phyloP scores from a whole-genome alignment of 2,113 vertebrate species.

The Progne subis region DNA sequence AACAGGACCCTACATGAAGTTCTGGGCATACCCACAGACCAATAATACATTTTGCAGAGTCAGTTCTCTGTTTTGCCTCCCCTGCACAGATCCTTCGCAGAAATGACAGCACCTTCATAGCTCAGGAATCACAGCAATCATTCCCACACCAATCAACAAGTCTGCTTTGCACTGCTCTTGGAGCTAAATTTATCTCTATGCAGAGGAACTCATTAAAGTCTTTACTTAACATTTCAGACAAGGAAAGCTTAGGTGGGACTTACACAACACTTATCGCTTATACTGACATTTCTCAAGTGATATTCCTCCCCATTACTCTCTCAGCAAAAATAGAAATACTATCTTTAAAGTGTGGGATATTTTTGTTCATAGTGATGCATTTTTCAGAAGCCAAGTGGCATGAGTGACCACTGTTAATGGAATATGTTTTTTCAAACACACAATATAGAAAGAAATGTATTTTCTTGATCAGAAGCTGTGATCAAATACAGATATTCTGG shows the following conservation, averaged over 20 bases:
- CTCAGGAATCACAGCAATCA: not conserved
- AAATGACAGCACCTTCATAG: not conserved
- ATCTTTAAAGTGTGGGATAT: not conserved
- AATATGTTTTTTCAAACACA: not conserved
- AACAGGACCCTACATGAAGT: not conserved
- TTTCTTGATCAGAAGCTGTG: not conserved
- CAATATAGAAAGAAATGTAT: not conserved
- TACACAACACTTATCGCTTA: not conserved
- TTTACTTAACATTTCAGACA: not conserved
- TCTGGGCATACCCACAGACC: not conserved
- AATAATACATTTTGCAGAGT: not conserved
- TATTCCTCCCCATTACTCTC: not conserved
- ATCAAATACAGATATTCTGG: not conserved
- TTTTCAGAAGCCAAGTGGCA: not conserved
- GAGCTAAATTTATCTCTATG: conserved; percentile 19
- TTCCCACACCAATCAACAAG: conserved; percentile 5
- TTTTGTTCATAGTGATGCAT: not conserved
- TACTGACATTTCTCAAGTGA: not conserved
- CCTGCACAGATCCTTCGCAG: not conserved
- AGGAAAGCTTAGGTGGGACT: not conserved
- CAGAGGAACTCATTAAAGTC: not conserved
- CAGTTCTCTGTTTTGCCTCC: not conserved
- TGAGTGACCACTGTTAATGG: not conserved
- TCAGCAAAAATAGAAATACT: not conserved
- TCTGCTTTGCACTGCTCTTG: not conserved